phyloP scores from a whole-genome alignment of 1,140 invertebrate species.

The Acyrthosiphon pisum region DNA sequence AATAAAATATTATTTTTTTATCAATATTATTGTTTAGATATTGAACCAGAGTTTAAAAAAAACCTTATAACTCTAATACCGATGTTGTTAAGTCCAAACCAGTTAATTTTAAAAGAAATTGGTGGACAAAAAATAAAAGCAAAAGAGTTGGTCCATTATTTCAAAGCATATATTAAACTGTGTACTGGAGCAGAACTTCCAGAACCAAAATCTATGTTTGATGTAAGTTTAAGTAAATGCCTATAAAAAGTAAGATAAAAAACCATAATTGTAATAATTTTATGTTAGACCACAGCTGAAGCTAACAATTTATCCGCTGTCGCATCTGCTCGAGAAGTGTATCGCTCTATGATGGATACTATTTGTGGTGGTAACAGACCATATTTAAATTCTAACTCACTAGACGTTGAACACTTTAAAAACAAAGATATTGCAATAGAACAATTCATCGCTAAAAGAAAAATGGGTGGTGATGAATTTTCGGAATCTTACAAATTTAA shows the following conservation, averaged over 20 bases:
- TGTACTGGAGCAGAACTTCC: constrained; percentile 96
- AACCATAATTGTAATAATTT: constrained; percentile 42
- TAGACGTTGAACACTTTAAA: constrained; percentile 83
- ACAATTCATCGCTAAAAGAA: constrained; percentile 82
- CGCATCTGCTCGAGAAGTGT: constrained; percentile 90
- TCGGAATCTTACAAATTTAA: constrained; percentile 81
- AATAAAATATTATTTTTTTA: constrained; percentile 59
- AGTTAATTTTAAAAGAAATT: constrained; percentile 95
- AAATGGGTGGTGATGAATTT: constrained; percentile 97
- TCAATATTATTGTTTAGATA: constrained; percentile 71
- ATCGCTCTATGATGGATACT: constrained; percentile 90
- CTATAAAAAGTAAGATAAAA: background rate
- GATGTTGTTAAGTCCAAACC: constrained; percentile 84
- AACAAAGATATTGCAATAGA: constrained; percentile 79
- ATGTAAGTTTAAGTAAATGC: constrained; percentile 70
- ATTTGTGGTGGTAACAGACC: constrained; percentile 89
- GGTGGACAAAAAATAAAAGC: constrained; percentile 92
- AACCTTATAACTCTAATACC: constrained; percentile 87
- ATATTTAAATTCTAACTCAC: constrained; percentile 81
- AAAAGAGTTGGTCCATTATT: constrained; percentile 93
- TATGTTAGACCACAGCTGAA: constrained; percentile 91
- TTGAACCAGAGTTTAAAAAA: constrained; percentile 91
- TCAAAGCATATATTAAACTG: constrained; percentile 96
- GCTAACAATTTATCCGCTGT: constrained; percentile 97
- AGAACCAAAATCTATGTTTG: constrained; percentile 98